Percentiles rank a stretch among this genome's conserved stretches.
phyloP scores from a whole-genome alignment of 2,888 invertebrate species.

The Conus canariensis region DNA sequence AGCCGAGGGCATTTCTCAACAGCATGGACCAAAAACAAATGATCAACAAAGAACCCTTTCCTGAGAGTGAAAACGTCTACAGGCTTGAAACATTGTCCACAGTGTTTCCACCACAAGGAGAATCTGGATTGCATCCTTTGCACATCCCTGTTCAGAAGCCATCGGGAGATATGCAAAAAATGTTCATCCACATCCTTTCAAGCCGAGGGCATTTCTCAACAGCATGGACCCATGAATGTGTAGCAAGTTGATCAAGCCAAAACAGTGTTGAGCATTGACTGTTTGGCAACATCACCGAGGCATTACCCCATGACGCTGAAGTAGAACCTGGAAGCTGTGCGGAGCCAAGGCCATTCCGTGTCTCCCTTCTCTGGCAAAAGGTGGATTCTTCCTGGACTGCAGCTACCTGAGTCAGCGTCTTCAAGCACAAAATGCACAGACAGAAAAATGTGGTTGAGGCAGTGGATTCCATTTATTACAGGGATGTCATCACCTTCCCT shows the following conservation, averaged over 20 bases:
- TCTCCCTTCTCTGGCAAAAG: no score
- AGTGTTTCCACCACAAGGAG: neutral
- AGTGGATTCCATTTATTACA: no score
- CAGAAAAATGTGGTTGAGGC: no score
- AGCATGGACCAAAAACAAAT: neutral
- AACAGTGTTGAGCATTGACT: neutral
- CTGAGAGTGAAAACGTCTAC: neutral
- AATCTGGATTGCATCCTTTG: constrained; percentile 3
- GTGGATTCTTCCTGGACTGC: no score
- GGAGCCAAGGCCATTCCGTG: no score
- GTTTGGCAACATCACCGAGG: neutral
- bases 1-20: neutral
- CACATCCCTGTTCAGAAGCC: neutral
- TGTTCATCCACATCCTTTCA: neutral
- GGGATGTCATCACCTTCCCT: no score
- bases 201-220: neutral
- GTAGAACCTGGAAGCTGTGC: neutral
- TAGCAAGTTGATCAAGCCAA: neutral
- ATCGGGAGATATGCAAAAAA: constrained; percentile 7
- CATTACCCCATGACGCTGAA: neutral
- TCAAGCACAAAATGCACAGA: no score
- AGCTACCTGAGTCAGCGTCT: no score
- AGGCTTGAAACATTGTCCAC: neutral
- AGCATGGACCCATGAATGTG: neutral
- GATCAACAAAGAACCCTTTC: no score